phyloP scores from a whole-genome alignment of 2,797 vertebrate genomes.

The Buceros bicornis region DNA sequence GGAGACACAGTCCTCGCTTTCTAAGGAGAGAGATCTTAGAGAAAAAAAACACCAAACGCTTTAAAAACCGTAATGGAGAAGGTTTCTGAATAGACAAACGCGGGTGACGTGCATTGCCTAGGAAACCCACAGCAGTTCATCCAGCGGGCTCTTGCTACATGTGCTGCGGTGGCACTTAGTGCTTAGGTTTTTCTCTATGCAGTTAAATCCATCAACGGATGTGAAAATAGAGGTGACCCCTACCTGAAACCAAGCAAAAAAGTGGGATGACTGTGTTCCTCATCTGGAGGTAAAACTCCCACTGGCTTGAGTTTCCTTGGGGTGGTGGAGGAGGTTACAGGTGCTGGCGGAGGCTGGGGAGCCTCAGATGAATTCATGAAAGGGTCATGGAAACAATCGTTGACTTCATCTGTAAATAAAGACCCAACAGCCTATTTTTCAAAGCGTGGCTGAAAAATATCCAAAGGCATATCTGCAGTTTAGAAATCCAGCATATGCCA shows the following conservation, averaged over 20 bases:
- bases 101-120: neutral
- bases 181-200: neutral
- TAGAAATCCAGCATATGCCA: neutral
- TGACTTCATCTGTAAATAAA: neutral
- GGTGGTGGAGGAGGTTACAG: neutral
- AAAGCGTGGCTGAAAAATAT: neutral
- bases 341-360: neutral
- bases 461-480: neutral
- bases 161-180: neutral
- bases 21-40: neutral
- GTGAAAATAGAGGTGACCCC: neutral
- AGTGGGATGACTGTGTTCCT: neutral
- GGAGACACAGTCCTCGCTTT: neutral
- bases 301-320: neutral
- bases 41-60: neutral
- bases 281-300: neutral
- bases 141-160: fast-evolving
- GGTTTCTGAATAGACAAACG: neutral
- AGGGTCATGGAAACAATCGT: neutral
- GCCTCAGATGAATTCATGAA: neutral
- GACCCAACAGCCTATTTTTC: neutral
- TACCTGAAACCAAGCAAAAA: neutral
- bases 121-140: neutral
- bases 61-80: neutral
- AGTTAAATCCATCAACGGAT: neutral